Conservation (phyloP, 1,140 invertebrate species). For the Calosoma granatense region DNA sequence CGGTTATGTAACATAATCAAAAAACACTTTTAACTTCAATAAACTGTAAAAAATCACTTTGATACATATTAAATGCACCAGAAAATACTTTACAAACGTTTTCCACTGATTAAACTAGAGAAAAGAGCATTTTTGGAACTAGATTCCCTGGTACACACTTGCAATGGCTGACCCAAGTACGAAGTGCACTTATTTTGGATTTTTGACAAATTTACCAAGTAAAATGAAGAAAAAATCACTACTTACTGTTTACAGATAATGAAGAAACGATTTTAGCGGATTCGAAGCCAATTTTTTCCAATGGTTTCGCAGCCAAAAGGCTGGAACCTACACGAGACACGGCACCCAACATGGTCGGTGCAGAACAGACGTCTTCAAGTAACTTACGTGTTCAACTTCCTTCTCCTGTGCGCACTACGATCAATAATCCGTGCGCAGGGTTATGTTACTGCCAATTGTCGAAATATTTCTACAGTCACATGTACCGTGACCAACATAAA, state of each 20-base stretch:
- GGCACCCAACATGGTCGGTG: slow-evolving; percentile 33
- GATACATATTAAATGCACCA: too few species aligned
- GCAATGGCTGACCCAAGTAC: not conserved
- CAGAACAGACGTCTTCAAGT: not conserved
- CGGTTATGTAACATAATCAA: not conserved
- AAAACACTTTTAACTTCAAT: not conserved
- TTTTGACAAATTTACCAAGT: not conserved
- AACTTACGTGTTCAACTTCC: not conserved
- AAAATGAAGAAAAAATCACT: not conserved
- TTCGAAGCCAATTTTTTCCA: slow-evolving; percentile 31
- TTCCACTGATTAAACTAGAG: too few species aligned
- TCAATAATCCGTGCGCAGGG: not conserved
- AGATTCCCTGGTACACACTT: too few species aligned
- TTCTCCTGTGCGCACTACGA: not conserved
- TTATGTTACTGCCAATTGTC: too few species aligned
- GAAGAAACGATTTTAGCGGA: slow-evolving; percentile 24
- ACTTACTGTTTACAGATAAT: slow-evolving; percentile 2
- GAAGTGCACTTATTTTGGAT: not conserved
- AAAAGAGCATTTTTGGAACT: too few species aligned
- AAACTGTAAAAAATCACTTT: too few species aligned
- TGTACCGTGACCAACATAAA: too few species aligned
- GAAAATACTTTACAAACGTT: too few species aligned
- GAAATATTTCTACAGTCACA: too few species aligned
- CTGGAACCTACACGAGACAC: slow-evolving; percentile 29
- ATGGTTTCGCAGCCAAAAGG: slow-evolving; percentile 33